Evolutionary conservation across 2,797 vertebrate genomes (phyloP), one percentile per base, ranked within the genome.

Genomic region (Alouatta caraya): DNA sequence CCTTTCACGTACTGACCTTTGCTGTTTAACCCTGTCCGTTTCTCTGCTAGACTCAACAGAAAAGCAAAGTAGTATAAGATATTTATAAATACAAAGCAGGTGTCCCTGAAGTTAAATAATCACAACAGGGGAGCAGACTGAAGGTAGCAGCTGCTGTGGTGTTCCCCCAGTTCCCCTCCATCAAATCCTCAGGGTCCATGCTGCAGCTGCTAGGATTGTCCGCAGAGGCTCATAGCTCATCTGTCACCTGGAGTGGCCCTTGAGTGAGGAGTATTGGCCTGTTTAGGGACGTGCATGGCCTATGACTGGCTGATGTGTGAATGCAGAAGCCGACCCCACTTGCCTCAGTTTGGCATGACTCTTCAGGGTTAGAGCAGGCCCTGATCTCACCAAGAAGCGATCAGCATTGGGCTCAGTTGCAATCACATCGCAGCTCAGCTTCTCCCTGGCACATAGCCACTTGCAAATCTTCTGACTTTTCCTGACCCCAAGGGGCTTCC

Each of bases 81-180:
- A 5, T 9, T 0, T 21, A 5, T 76, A 37, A 28, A 26, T 19
- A 78, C 4, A 17, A 55, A 1, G 15, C 24, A 8, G 13, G 0
- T 22, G 42, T 84, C 48, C 21, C 52, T 0, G 0, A 14, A 75
- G 33, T 46, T 39, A 37, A 33, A 44, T 11, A 46, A 37, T 1
- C 1, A 1, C 26, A 24, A 48, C 6, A 3, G 59, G 33, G 14
- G 22, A 48, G 24, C 21, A 5, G 37, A 13, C 28, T 13, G 1
- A 21, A 14, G 42, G 37, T 21, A 7, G 2, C 4, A 12, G 79
- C 3, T 46, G 57, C 52, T 24, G 9, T 52, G 21, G 21, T 1
- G 0, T 14, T 73, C 64, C 13, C 14, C 13, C n/a, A 44, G 1
- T 39, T 14, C 2, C 19, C 9, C n/a, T n/a, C 19, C 76, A 13